Base-by-base conservation (phyloP, 1,140 invertebrate species). In the Pseudomyrmex sp. region DNA sequence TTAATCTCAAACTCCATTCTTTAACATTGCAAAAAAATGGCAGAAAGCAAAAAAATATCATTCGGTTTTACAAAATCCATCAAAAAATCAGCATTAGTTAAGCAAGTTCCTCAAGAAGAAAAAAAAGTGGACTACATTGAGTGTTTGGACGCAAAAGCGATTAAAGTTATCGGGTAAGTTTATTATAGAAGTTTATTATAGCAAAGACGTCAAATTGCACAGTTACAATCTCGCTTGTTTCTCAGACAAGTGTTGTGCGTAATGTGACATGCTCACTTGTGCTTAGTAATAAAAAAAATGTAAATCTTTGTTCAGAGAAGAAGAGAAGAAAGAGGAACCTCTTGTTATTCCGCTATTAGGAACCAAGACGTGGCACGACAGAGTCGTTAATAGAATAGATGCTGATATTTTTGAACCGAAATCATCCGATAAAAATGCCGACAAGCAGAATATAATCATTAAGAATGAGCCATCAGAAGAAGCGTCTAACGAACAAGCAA, bases 11-110 rank as follows among this genome's bases (percentile, higher is more conserved):
- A 35, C 35, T 35, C 35, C 5, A 7, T 35, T 35, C 35, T 35
- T 35, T 35, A 35, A 35, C 0, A 62, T 20, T 44, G 1, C 9
- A 18, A 1, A 26, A 20, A 75, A 84, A 95, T 95, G 94, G 89
- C 91, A 84, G 94, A 96, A 77, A 84, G 90, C 86, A 97, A 97
- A 83, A 97, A 97, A 91, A 96, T 97, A 92, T 97, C 97, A 0
- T 97, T 97, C 93, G 96, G 96, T 44, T 97, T 97, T 93, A 95
- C 94, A 83, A 97, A 97, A 94, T 95, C 96, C 0, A 94, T 95
- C 54, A 97, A 97, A 90, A 96, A 96, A 89, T 92, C 96, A 23
- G 95, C 94, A 79, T 91, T 95, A 35, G 91, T 95, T 75, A 93
- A 95, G 61, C 85, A 91, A 58, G 77, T 90, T 18, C 90, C 86